Evolutionary conservation across 2,888 invertebrate genomes (phyloP).

Genomic region (Diarsia brunnea): DNA sequence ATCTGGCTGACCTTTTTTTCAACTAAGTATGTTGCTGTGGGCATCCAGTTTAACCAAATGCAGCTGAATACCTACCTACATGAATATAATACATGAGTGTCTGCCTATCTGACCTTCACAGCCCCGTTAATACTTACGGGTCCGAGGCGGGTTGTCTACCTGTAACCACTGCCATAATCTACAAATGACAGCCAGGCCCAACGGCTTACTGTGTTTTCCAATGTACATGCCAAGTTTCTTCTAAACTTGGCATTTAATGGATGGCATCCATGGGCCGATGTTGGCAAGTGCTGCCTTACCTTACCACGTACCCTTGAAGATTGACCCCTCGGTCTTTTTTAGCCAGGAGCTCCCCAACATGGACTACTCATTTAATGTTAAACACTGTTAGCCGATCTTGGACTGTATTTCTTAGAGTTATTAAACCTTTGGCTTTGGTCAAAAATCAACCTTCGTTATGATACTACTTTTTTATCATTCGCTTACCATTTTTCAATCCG

Average conservation of each 20-base stretch:
- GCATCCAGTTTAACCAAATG: no score
- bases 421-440: neutral
- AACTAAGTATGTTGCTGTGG: no score
- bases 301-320: neutral
- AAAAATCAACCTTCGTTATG: neutral
- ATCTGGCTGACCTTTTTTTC: no score
- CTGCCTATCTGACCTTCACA: no score
- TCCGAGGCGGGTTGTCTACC: no score
- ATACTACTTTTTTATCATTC: neutral
- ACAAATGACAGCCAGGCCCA: no score
- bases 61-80: no score
- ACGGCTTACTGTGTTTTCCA: no score
- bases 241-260: neutral
- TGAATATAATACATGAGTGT: no score
- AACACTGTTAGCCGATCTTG: neutral
- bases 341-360: neutral
- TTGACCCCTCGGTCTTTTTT: neutral
- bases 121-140: no score
- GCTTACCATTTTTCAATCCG: conserved; percentile 90
- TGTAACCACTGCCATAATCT: no score
- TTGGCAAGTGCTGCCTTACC: no score
- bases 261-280: neutral
- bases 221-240: neutral
- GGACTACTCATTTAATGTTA: neutral
- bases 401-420: neutral